These are phyloP conservation scores for Sitobion miscanthi DNA, from an alignment of 1,140 invertebrate genomes.

Conservation along the genomic window DNA sequence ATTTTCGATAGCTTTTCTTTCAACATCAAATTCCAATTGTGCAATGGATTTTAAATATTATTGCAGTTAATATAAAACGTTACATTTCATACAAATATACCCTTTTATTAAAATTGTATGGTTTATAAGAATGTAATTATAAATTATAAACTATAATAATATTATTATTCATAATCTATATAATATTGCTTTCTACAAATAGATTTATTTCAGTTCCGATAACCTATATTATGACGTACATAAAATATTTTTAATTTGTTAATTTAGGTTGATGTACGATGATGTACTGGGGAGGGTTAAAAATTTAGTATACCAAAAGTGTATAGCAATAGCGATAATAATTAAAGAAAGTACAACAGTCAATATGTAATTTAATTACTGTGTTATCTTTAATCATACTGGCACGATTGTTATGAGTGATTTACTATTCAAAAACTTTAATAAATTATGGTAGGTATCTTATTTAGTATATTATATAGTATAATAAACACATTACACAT, in stretches of 20 bases:
- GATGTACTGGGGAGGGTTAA: not conserved
- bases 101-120: not conserved
- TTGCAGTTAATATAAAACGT: not conserved
- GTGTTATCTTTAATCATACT: not conserved
- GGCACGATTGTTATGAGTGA: not conserved
- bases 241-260: not conserved
- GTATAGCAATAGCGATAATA: not conserved
- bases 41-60: not conserved
- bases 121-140: not conserved
- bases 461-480: not conserved
- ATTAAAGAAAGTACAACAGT: not conserved
- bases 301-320: not conserved
- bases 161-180: not conserved
- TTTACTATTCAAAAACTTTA: not conserved
- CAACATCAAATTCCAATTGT: not conserved
- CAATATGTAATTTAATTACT: not conserved
- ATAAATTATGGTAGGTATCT: not conserved
- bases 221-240: slow-evolving; percentile 29
- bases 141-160: not conserved
- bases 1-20: not conserved
- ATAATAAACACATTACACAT: not conserved
- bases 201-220: not conserved
- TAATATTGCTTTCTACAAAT: not conserved
- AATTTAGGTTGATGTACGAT: not conserved
- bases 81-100: not conserved